Evolutionary conservation across 1,140 invertebrate species (phyloP), one percentile per base, ranked within the genome.

Genomic region (Neoseiulus cucumeris): DNA sequence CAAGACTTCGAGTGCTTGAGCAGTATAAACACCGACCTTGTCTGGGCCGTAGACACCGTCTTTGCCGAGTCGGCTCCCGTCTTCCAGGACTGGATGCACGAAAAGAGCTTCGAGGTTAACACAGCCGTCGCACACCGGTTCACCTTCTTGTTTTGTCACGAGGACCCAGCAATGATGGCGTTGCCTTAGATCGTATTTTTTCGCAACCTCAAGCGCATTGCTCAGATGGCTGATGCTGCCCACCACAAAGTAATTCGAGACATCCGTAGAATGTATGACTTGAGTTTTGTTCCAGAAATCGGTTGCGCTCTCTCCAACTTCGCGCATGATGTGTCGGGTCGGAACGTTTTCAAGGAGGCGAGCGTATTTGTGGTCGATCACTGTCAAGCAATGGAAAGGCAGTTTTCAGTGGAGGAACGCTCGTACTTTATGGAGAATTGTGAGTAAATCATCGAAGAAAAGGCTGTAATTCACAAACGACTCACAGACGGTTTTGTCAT

Each of bases 321-420:
- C 69, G 30, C 67, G 71, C 66, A 89, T 90, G 0, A 90, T 83
- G 72, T 91, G 88, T 1, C 88, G 79, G 0, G 87, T 89, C 18
- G 87, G 85, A 29, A 91, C 84, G 75, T 92, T 91, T 72, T 89
- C 80, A 14, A 92, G 75, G 1, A 92, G 75, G 7, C 87, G 87
- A 74, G 90, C 90, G 76, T 90, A 91, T 75, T 92, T 91, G 76
- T 91, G 87, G 70, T 90, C 87, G 85, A 92, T 89, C 0, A 87
- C 83, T 86, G 74, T 22, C 18, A 64, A 41, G 47, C 42, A n/a
- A 28, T 42, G 67, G 18, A 65, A 51, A n/a, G 22, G 30, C 44
- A 17, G 59, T 20, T 30, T 64, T 14, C 66, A 39, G 55, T 7
- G 20, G 44, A 29, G 33, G 51, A 67, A 14, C 20, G 29, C 42